A percentile compares a stretch with the other conserved stretches of the same genome.
Evolutionary conservation across 2,797 vertebrate species (phyloP).

Genomic region (Chlorospingus semifuscus): DNA sequence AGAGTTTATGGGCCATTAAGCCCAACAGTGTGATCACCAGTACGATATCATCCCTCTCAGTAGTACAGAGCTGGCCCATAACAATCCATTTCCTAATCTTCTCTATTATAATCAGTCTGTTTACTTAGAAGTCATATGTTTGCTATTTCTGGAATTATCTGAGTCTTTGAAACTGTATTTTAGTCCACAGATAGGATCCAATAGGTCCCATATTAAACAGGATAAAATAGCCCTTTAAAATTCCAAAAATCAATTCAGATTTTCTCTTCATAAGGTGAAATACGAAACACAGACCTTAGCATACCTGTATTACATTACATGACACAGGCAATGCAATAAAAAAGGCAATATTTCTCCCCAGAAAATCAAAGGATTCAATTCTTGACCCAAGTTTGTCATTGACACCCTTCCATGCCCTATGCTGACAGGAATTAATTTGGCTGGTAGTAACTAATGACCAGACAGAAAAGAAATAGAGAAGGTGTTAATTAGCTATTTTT

Average conservation of each 20-base stretch:
- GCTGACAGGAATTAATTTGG: slow-evolving; percentile 4
- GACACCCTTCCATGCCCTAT: not conserved
- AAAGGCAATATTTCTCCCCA: not conserved
- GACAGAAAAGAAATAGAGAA: slow-evolving; percentile 19
- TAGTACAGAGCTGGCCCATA: not conserved
- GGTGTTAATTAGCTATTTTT: slow-evolving; percentile 58
- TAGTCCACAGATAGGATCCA: not conserved
- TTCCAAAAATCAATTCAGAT: not conserved
- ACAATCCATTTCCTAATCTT: slow-evolving; percentile 4
- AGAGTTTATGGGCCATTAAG: slow-evolving; percentile 38
- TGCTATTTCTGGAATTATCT: not conserved
- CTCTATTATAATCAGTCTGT: not conserved
- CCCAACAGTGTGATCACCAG: not conserved
- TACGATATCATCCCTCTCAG: not conserved
- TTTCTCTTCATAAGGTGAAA: not conserved
- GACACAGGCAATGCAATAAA: not conserved
- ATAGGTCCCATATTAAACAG: not conserved
- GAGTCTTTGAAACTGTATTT: not conserved
- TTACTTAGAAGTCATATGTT: not conserved
- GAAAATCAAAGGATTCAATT: not conserved
- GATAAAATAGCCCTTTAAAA: not conserved
- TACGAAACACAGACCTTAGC: not conserved
- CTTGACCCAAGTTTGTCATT: not conserved
- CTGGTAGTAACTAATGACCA: slow-evolving; percentile 1
- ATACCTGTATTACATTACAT: not conserved